Evolutionary conservation across 1,140 invertebrate species (phyloP).

Genomic region (Melipona quadrifasciata): DNA sequence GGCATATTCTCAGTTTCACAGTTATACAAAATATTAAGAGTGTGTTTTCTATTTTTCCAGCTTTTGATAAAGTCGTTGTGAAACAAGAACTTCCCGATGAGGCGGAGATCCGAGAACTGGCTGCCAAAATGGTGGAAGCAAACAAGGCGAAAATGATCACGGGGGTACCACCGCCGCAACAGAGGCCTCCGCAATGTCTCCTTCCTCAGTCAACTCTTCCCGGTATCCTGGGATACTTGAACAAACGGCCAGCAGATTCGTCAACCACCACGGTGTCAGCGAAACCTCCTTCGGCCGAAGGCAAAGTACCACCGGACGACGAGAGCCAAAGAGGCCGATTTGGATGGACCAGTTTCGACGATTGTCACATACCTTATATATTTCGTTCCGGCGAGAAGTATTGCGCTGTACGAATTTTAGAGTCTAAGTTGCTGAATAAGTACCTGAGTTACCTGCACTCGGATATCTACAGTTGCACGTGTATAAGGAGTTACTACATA

Average conservation of each 20-base stretch:
- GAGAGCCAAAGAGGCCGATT: constrained; percentile 92
- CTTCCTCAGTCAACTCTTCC: constrained; percentile 73
- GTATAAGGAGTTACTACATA: constrained; percentile 96
- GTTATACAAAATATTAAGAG: not conserved
- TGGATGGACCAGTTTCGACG: constrained; percentile 93
- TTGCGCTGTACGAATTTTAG: constrained; percentile 95
- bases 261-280: constrained; percentile 52
- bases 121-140: constrained; percentile 92
- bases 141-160: constrained; percentile 88
- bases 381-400: constrained; percentile 92
- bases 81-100: constrained; percentile 93
- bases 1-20: not conserved
- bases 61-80: constrained; percentile 80
- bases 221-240: constrained; percentile 84
- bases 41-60: constrained; percentile 37
- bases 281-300: constrained; percentile 66
- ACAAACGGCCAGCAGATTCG: constrained; percentile 73
- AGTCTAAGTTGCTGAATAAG: constrained; percentile 92
- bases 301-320: constrained; percentile 85
- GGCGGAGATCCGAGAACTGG: constrained; percentile 91
- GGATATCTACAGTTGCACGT: constrained; percentile 93
- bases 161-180: constrained; percentile 72
- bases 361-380: constrained; percentile 93
- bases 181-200: constrained; percentile 50
- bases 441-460: constrained; percentile 91